Conservation (phyloP, 2,797 vertebrate genomes). For the Eidolon dupreanum region DNA sequence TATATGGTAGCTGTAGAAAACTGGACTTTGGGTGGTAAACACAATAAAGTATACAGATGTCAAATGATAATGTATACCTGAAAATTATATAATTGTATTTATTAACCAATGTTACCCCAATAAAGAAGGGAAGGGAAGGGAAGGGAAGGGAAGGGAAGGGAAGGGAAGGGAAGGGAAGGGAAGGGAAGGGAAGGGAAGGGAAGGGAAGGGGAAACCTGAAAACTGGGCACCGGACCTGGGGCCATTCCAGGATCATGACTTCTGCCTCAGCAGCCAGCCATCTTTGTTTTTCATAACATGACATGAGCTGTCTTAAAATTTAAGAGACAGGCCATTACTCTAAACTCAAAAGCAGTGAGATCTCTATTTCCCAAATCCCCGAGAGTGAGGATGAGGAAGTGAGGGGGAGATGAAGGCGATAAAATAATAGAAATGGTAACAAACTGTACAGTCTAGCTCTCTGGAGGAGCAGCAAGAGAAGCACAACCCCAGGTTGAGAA, state of each 20-base stretch:
- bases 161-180: too few relatives aligned
- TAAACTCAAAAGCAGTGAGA: not conserved
- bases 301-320: not conserved
- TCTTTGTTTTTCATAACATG: not conserved
- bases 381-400: not conserved
- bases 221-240: not conserved
- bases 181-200: too few relatives aligned
- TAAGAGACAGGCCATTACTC: not conserved
- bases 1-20: too few relatives aligned
- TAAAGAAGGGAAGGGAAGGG: too few relatives aligned
- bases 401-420: rapidly evolving
- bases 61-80: too few relatives aligned
- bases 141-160: too few relatives aligned
- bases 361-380: not conserved
- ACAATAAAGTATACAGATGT: too few relatives aligned
- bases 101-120: too few relatives aligned
- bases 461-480: not conserved
- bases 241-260: not conserved
- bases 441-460: not conserved
- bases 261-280: not conserved
- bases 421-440: not conserved
- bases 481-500: not conserved
- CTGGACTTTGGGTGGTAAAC: too few relatives aligned
- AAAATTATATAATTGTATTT: too few relatives aligned
- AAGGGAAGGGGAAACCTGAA: too few relatives aligned